Base-by-base conservation (phyloP, 2,888 invertebrate species). In the Agonum fuliginosum region DNA sequence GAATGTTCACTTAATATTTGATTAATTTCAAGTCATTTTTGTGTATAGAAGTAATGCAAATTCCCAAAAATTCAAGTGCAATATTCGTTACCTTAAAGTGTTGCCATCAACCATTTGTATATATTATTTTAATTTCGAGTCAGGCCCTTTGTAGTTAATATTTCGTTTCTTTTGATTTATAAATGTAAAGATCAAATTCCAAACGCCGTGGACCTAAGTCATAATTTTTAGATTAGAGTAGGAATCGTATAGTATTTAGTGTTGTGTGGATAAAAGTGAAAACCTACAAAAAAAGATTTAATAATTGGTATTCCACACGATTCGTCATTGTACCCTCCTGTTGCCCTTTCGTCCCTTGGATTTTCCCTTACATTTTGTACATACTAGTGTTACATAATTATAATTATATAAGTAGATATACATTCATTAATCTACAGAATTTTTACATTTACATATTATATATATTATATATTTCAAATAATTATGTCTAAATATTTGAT, bases 201-300 rank as follows among this genome's bases (percentile, higher is more conserved):
- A 79, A 82, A 76, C 24, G 41, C 51, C 80, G 82, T 82, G 82
- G 82, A 81, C 82, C 82, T 82, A 82, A 82, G 82, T 82, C 82
- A 82, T 81, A 79, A 80, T 81, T 79, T 75, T 78, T 81, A 81
- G 80, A 79, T 37, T 72, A 78, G 72, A 65, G 54, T 71, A 67
- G 46, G 34, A 30, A 54, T 54, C 72, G 51, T 72, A 37, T 72
- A 72, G 54, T 74, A 43, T 22, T 75, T 67, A 67, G 65, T 74
- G 74, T 74, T 67, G 75, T 75, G 75, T 75, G 75, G 75, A 67
- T 5, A 46, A 48, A 46, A 20, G 12, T n/a, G 75, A 75, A 75
- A 75, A 75, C 27, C 70, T 70, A 76, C n/a, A 69, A 75, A 62
- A 24, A 75, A 37, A 46, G 58, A 41, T 65, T 58, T 67, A 75